Evolutionary conservation across 2,888 invertebrate genomes (phyloP).

Genomic region (Lapara coniferarum): DNA sequence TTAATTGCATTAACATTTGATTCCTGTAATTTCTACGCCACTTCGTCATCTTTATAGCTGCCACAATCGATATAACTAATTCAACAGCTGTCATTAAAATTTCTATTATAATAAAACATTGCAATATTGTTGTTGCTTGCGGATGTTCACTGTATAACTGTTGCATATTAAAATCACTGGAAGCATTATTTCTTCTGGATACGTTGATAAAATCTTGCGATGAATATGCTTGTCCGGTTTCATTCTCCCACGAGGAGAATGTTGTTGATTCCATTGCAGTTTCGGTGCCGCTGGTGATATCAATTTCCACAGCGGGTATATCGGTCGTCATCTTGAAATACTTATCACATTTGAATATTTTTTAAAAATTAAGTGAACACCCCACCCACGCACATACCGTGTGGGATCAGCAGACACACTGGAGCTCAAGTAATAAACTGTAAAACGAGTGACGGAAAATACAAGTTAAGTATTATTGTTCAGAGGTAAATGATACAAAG

Average conservation of each 20-base stretch:
- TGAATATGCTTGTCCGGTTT: constrained; percentile 35
- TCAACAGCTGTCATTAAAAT: constrained; percentile 71
- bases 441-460: constrained; percentile 63
- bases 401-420: constrained; percentile 47
- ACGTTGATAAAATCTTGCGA: not conserved
- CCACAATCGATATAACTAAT: constrained; percentile 59
- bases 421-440: constrained; percentile 38
- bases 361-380: constrained; percentile 24
- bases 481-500: constrained; percentile 58
- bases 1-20: constrained; percentile 75
- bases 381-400: constrained; percentile 33
- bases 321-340: constrained; percentile 50
- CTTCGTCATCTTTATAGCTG: constrained; percentile 65
- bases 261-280: constrained; percentile 33
- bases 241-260: constrained; percentile 33
- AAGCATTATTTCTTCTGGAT: not conserved
- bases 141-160: constrained; percentile 32
- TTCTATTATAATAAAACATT: constrained; percentile 64
- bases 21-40: constrained; percentile 76
- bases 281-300: constrained; percentile 33
- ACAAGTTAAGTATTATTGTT: constrained; percentile 52
- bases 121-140: constrained; percentile 44
- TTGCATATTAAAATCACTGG: constrained; percentile 1
- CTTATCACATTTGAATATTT: constrained; percentile 16
- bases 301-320: constrained; percentile 40